Evolutionary conservation across 2,797 vertebrate genomes (phyloP), one percentile per base, ranked within the genome.

Genomic region (Sebastes oblongus): DNA sequence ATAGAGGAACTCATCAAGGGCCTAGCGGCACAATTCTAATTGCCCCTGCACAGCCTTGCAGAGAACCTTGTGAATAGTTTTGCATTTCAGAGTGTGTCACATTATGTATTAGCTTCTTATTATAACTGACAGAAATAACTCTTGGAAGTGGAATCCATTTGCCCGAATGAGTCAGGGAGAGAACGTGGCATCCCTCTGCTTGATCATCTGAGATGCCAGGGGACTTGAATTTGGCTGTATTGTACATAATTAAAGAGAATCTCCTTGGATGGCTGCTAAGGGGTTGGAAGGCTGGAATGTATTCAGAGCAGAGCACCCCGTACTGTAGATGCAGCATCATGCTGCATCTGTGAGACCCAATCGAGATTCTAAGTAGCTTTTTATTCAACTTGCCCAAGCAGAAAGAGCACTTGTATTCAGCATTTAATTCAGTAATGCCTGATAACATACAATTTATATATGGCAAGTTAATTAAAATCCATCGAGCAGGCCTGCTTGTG

Each of bases 381-480:
- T 94, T 92, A 94, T 93, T 94, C 91, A 91, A 91, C 88, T 91
- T 89, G 82, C 83, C 83, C 86, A 75, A 92, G 93, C 94, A 93
- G 92, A 94, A 94, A 91, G 87, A 89, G 82, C 87, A 89, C 89
- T 94, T 92, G 88, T 86, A 79, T 94, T 94, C 84, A 88, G 87
- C 80, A 78, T 94, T 94, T 95, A 92, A 94, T 94, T 90, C 89
- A 87, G 87, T 91, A 92, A 90, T 91, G 91, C 88, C 87, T 89
- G 92, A 94, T 96, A 94, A 95, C 93, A 89, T 93, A 91, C 88
- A 94, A 92, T 95, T 94, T 93, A 93, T 95, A 94, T 94, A 94
- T 94, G 92, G 93, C 93, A 92, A 94, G 91, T 95, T 95, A 95
- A 96, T 96, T 96, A 95, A 94, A 95, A 95, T 91, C 92, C 92